Conservation (phyloP, 1,140 invertebrate species). For the Ridgeia piscesae region DNA sequence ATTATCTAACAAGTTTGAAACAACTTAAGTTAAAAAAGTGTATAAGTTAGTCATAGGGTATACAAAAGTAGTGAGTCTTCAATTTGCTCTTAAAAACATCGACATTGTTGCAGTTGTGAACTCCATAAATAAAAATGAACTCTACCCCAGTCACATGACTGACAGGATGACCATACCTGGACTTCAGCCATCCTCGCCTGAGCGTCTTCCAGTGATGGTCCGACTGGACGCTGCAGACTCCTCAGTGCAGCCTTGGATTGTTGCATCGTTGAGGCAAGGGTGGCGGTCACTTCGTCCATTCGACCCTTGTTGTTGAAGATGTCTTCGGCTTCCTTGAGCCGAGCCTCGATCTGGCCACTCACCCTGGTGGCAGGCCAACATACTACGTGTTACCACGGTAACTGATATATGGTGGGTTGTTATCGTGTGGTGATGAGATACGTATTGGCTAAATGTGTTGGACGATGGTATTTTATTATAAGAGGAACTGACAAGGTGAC, state of each 20-base stretch:
- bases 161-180: slow-evolving; percentile 34
- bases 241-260: slow-evolving; percentile 78
- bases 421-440: no score
- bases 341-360: neutral
- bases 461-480: no score
- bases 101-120: no score
- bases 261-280: slow-evolving; percentile 32
- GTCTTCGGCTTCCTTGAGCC: neutral
- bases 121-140: no score
- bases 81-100: no score
- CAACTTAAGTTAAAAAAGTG: no score
- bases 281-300: neutral
- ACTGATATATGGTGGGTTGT: neutral
- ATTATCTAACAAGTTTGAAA: no score
- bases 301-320: neutral
- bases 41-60: no score
- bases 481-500: neutral
- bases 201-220: slow-evolving; percentile 65
- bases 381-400: neutral
- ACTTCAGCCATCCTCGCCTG: slow-evolving; percentile 39
- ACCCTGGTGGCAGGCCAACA: neutral
- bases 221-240: slow-evolving; percentile 80
- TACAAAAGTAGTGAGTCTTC: no score
- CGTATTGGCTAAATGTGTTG: no score
- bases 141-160: no score